Percentiles rank a stretch among this genome's conserved stretches.
phyloP scores from a whole-genome alignment of 2,888 invertebrate species.

The Steinernema carpocapsae region DNA sequence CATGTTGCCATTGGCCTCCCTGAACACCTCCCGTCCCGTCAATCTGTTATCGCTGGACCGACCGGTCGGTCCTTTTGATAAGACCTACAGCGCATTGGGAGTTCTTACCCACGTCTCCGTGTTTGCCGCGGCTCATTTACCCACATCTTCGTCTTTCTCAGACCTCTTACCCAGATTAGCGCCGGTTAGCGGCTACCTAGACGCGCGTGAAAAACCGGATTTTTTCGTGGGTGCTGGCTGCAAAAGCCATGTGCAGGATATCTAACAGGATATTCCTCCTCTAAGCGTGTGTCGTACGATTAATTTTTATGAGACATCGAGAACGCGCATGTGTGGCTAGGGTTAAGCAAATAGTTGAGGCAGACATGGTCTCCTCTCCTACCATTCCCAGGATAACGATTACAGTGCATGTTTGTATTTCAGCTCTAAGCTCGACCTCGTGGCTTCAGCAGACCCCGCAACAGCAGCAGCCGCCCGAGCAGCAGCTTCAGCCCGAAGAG shows the following conservation, averaged over 20 bases:
- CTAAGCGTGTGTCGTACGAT: too few species aligned
- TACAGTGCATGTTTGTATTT: constrained; percentile 29
- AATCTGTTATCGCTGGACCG: not conserved
- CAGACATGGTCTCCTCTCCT: not conserved
- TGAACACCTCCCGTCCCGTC: not conserved
- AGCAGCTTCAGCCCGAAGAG: not conserved
- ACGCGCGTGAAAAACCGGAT: too few species aligned
- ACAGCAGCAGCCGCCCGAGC: not conserved
- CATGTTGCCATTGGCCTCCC: constrained; percentile 19
- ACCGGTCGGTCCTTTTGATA: too few species aligned
- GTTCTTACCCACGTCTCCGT: not conserved
- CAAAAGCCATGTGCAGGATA: too few species aligned
- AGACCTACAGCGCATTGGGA: not conserved
- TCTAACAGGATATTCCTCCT: too few species aligned
- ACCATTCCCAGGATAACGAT: not conserved
- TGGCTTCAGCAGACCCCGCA: constrained; percentile 18
- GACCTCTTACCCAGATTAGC: not conserved
- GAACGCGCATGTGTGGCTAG: not conserved
- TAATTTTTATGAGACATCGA: not conserved
- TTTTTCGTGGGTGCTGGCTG: too few species aligned
- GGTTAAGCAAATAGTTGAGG: constrained; percentile 13
- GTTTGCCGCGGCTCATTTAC: not conserved
- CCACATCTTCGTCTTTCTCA: not conserved
- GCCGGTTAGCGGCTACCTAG: not conserved
- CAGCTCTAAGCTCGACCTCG: constrained; percentile 34